These are phyloP conservation scores for Sebastes itinus DNA, from an alignment of 2,797 vertebrate genomes.

Conservation along the genomic window DNA sequence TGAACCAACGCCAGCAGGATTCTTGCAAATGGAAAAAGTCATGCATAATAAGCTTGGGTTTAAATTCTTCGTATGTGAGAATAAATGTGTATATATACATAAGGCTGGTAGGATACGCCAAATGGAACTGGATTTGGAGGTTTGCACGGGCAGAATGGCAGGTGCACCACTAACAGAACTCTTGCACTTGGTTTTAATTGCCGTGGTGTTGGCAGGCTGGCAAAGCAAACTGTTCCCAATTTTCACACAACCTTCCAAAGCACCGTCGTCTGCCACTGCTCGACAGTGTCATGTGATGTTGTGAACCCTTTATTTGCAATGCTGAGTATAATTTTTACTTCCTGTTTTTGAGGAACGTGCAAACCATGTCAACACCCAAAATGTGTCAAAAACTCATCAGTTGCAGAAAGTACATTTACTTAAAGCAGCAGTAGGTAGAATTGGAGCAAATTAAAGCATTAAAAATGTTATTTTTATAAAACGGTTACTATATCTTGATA, in stretches of 20 bases:
- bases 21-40: conserved; percentile 28
- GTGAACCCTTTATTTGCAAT: neutral
- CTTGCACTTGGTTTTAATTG: neutral
- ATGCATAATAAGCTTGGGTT: conserved; percentile 24
- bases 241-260: neutral
- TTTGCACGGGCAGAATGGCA: neutral
- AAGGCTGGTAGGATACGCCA: neutral
- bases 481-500: too few relatives aligned
- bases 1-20: conserved; percentile 27
- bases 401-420: neutral
- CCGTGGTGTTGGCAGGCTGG: neutral
- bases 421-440: neutral
- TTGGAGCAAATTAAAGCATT: too few relatives aligned
- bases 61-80: conserved; percentile 11
- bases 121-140: neutral
- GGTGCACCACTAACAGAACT: neutral
- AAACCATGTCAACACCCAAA: neutral
- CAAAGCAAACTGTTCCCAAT: neutral
- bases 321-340: neutral
- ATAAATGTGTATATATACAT: neutral
- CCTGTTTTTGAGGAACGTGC: neutral
- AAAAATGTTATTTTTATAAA: too few relatives aligned
- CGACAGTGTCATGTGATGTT: neutral
- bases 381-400: neutral
- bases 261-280: neutral